phyloP scores from a whole-genome alignment of 2,888 invertebrate species.

The Pterostichus madidus region DNA sequence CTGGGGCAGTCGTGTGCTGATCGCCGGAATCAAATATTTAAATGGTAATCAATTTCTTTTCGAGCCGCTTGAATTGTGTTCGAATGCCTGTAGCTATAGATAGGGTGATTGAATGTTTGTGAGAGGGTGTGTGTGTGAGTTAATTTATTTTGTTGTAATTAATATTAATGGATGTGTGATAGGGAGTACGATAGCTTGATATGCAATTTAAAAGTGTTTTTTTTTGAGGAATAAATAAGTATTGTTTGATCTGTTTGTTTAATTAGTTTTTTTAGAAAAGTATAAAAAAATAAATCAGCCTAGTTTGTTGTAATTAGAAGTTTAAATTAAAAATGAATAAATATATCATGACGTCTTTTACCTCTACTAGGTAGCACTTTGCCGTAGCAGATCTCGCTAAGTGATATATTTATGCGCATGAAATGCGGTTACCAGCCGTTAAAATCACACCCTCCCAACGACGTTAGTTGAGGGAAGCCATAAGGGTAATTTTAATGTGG shows the following conservation, averaged over 20 bases:
- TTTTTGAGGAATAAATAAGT: constrained; percentile 33
- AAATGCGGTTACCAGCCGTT: no score
- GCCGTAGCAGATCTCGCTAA: no score
- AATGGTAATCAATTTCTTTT: constrained; percentile 59
- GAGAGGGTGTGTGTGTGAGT: not conserved
- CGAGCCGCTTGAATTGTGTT: constrained; percentile 9
- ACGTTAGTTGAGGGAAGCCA: no score
- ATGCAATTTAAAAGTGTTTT: constrained; percentile 6
- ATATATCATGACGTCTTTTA: no score
- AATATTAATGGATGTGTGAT: constrained; percentile 14
- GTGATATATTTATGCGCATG: no score
- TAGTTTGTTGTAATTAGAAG: no score
- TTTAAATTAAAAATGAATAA: no score
- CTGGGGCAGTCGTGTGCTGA: constrained; percentile 29
- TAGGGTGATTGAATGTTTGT: not conserved
- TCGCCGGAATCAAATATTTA: constrained; percentile 58
- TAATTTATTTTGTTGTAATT: constrained; percentile 42
- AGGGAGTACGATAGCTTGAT: not conserved
- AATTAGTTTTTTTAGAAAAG: not conserved
- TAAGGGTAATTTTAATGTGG: no score
- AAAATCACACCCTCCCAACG: no score
- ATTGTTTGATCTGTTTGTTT: constrained; percentile 2
- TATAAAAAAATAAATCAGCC: not conserved
- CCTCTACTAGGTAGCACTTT: no score
- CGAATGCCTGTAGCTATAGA: not conserved